Conservation (phyloP, 2,113 vertebrate species). For the Paedocypris sp. region DNA sequence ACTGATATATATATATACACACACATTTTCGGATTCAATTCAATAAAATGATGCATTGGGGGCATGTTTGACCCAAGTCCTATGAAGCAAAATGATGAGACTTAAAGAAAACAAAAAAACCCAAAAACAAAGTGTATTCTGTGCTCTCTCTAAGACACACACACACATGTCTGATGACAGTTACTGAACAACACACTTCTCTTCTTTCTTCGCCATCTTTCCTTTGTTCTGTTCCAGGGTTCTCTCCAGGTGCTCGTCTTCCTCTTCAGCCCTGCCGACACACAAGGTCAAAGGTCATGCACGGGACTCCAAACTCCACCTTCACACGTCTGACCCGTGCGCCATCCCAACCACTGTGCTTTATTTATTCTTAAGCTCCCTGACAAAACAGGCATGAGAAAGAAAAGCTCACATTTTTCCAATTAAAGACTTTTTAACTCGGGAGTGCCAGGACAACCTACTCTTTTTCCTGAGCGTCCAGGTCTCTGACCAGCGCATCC, state of each 20-base stretch:
- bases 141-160: constrained; percentile 33
- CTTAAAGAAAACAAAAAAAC: not conserved
- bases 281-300: constrained; percentile 41
- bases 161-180: constrained; percentile 20
- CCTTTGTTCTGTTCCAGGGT: constrained; percentile 98
- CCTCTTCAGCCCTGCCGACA: constrained; percentile 82
- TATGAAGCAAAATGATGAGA: too few species aligned
- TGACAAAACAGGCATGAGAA: not conserved
- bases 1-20: constrained; percentile 26
- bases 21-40: constrained; percentile 39
- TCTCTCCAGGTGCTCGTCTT: constrained; percentile 96
- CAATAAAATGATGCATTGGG: constrained; percentile 43
- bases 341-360: not conserved
- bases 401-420: too few species aligned
- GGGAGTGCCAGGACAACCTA: constrained; percentile 54
- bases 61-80: too few species aligned
- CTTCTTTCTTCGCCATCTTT: constrained; percentile 98
- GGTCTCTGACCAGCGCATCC: constrained; percentile 85
- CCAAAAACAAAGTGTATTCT: constrained; percentile 31
- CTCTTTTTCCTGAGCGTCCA: constrained; percentile 93
- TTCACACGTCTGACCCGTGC: not conserved
- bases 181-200: constrained; percentile 93
- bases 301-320: constrained; percentile 2
- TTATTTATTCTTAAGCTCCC: not conserved
- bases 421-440: too few species aligned